Conservation (phyloP, 2,113 vertebrate species). For the Colaptes auratus region DNA sequence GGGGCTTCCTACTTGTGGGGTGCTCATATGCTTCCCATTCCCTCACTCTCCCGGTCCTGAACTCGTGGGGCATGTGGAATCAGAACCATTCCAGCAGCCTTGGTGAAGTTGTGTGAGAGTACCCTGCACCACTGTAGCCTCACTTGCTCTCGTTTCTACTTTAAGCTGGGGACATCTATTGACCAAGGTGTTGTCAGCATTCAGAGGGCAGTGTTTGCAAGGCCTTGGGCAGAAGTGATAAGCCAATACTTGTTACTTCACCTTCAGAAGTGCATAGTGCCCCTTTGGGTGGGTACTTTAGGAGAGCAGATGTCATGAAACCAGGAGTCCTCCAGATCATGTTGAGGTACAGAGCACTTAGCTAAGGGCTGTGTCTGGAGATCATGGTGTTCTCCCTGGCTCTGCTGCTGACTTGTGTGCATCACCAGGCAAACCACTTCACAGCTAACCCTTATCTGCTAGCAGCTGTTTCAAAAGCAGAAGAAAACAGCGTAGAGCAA, state of each 20-base stretch:
- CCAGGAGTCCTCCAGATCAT: neutral
- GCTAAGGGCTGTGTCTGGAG: neutral
- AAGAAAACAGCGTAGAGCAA: neutral
- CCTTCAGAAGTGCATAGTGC: neutral
- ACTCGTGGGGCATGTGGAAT: neutral
- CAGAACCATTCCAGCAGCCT: neutral
- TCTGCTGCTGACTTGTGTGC: neutral
- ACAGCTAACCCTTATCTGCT: neutral
- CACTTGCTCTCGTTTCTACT: neutral
- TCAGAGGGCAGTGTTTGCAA: neutral
- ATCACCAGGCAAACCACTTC: neutral
- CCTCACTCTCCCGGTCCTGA: neutral
- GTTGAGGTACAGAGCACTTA: fast-evolving
- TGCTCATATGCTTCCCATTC: neutral
- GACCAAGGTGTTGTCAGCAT: neutral
- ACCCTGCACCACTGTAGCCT: neutral
- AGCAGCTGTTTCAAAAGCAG: neutral
- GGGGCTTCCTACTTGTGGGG: neutral
- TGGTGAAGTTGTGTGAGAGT: neutral
- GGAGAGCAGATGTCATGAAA: neutral
- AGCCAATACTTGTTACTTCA: neutral
- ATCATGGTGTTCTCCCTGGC: neutral
- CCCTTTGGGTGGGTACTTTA: neutral
- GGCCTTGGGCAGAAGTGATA: neutral
- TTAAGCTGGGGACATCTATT: neutral